These are phyloP conservation scores for Rotaria socialis DNA, from an alignment of 2,888 invertebrate species.

Conservation along the genomic window DNA sequence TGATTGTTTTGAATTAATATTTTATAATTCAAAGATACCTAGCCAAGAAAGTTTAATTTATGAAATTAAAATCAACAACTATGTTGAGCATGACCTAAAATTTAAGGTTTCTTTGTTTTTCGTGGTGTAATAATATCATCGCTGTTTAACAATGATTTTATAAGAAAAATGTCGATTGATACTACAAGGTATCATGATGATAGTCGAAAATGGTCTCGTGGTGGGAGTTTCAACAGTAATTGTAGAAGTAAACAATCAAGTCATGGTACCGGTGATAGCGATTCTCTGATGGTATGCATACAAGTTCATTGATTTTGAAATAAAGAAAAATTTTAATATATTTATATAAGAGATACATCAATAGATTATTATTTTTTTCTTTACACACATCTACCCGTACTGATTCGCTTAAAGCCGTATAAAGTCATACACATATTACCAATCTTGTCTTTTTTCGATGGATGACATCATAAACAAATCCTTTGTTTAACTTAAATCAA, in stretches of 20 bases:
- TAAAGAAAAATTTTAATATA: background rate
- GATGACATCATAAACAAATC: background rate
- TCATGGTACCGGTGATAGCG: background rate
- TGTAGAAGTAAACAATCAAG: background rate
- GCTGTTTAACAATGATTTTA: background rate
- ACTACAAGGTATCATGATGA: background rate
- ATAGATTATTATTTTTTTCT: background rate
- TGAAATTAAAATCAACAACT: background rate
- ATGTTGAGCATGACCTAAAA: no score
- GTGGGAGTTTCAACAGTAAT: background rate
- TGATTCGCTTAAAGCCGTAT: background rate
- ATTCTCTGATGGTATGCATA: background rate
- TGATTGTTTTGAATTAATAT: background rate
- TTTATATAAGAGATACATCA: background rate
- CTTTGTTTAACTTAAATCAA: slow-evolving; percentile 10
- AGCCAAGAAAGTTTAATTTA: background rate
- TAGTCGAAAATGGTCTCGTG: background rate
- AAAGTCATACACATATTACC: background rate
- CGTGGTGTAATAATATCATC: background rate
- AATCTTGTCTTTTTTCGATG: background rate
- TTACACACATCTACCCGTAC: background rate
- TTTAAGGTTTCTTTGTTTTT: no score
- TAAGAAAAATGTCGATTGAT: background rate
- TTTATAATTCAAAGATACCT: background rate
- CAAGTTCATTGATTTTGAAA: background rate